Base-by-base conservation (phyloP, 1,140 invertebrate genomes). In the Leptopilina clavipes region DNA sequence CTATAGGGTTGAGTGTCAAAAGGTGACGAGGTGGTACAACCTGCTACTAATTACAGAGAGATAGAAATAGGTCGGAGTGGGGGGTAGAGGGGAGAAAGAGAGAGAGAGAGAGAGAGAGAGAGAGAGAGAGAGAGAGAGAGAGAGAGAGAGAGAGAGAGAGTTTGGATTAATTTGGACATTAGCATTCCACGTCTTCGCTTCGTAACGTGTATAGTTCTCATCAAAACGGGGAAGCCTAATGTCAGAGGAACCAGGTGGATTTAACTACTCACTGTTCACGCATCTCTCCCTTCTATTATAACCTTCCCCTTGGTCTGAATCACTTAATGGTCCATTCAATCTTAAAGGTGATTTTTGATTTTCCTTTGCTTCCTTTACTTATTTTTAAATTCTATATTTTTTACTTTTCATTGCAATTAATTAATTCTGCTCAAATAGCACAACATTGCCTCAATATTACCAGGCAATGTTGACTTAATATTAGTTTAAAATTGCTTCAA, bases 91-190 rank as follows among this genome's bases (percentile, higher is more conserved):
- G n/a, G n/a, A n/a, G n/a, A n/a, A n/a, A 14, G 43, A 44, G 43
- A 9, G 43, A 9, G 43, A 9, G 3, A 44, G 8, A 44, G 43
- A 44, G 8, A 44, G 1, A 44, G 43, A 44, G 43, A 44, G 9
- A 3, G 43, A 44, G 43, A 44, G 43, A 44, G 43, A 44, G 12
- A 44, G 43, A 10, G 43, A 25, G 70, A 37, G 82, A 59, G 18
- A 25, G 70, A 37, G 25, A 10, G 43, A 25, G 70, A 37, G 82
- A 59, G 18, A 25, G 70, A 37, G 82, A 22, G 59, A 83, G 83
- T 85, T 85, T 85, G 84, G 83, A 85, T 85, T 85, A 85, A 85
- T 85, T 83, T 77, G 84, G 78, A 80, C 81, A 82, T 85, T 85
- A 85, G 84, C 84, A 85, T 85, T 85, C 84, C 83, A 71, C 78